Evolutionary conservation across 2,797 vertebrate genomes (phyloP).

Genomic region (Galagoides demidoff): DNA sequence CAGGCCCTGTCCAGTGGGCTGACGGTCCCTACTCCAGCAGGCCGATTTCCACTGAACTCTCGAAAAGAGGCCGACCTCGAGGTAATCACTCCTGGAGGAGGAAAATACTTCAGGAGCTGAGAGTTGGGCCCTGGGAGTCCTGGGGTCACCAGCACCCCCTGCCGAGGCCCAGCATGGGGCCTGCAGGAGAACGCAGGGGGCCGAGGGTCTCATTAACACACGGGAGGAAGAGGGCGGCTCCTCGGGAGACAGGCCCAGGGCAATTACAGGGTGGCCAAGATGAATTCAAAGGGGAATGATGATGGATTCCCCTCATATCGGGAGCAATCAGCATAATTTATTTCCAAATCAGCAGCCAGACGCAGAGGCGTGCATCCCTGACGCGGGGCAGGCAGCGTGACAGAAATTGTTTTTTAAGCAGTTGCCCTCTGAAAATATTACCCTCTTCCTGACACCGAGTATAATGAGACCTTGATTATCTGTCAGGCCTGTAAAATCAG

Average conservation of each 20-base stretch:
- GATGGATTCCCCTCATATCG: constrained; percentile 37
- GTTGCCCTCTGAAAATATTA: constrained; percentile 67
- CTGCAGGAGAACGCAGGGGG: background rate
- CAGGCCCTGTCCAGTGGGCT: rapidly evolving
- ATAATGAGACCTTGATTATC: constrained; percentile 69
- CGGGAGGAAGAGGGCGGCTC: background rate
- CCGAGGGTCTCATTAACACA: constrained; percentile 53
- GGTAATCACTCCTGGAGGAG: background rate
- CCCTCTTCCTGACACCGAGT: constrained; percentile 8
- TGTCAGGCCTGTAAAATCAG: constrained; percentile 53
- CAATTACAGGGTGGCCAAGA: constrained; percentile 53
- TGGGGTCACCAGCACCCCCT: background rate
- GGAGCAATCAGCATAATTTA: constrained; percentile 76
- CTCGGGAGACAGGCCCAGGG: background rate
- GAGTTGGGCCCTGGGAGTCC: background rate
- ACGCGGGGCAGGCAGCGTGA: constrained; percentile 42
- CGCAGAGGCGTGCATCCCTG: background rate
- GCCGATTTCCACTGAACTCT: background rate
- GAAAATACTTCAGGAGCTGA: background rate
- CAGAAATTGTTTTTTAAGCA: constrained; percentile 69
- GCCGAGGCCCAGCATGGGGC: background rate
- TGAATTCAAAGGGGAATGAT: constrained; percentile 18
- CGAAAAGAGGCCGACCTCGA: background rate
- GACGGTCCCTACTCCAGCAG: background rate
- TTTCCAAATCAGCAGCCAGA: constrained; percentile 62